Percentiles rank a stretch among this genome's conserved stretches.
phyloP scores from a whole-genome alignment of 1,140 invertebrate species.

The Lepidurus apus region DNA sequence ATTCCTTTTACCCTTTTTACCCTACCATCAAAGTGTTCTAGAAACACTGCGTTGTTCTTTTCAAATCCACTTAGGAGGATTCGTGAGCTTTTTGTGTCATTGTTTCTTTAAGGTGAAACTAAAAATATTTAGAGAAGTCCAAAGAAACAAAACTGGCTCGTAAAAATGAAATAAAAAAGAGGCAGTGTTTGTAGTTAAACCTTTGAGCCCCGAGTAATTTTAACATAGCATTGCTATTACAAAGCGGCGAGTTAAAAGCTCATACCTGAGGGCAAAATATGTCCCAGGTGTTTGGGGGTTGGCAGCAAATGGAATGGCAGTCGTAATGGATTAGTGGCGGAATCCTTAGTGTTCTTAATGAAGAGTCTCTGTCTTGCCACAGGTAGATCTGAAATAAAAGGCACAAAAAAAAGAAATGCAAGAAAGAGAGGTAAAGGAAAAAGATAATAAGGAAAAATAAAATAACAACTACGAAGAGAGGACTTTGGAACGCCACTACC shows the following conservation, averaged over 20 bases:
- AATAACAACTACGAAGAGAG: neutral
- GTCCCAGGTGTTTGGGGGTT: constrained; percentile 20
- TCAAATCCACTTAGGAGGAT: no score
- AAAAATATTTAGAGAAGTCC: neutral
- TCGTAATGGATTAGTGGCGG: constrained; percentile 16
- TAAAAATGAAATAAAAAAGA: neutral
- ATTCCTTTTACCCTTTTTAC: no score
- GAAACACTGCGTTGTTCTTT: no score
- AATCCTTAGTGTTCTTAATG: constrained; percentile 22
- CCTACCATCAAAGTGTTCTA: no score
- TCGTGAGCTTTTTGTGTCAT: no score
- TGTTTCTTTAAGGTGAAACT: neutral
- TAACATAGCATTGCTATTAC: constrained; percentile 19
- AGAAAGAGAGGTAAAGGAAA: neutral
- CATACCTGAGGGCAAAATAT: neutral
- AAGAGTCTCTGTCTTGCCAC: constrained; percentile 1
- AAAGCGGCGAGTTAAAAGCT: constrained; percentile 21
- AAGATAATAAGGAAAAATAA: neutral
- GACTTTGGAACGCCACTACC: neutral
- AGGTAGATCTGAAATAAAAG: constrained; percentile 20
- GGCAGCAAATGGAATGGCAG: constrained; percentile 20
- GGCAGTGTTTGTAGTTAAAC: neutral
- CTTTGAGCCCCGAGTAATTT: constrained; percentile 19
- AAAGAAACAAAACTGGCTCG: no score
- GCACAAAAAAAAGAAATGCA: neutral